phyloP scores from a whole-genome alignment of 2,113 vertebrate species.

The Camelus bactrianus region DNA sequence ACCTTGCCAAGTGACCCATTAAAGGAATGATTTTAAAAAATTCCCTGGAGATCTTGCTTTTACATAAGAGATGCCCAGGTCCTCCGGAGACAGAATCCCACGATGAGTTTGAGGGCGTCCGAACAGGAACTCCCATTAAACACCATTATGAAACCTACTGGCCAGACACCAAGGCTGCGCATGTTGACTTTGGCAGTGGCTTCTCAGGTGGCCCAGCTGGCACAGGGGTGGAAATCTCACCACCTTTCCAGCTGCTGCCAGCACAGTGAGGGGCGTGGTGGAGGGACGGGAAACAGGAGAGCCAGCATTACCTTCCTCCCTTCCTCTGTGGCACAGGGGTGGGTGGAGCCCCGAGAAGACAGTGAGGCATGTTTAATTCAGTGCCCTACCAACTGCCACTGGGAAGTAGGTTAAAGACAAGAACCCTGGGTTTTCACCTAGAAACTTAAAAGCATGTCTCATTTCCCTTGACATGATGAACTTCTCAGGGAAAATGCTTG shows the following conservation, averaged over 20 bases:
- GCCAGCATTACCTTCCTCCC: not conserved
- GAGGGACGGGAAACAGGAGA: not conserved
- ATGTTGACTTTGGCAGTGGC: slow-evolving; percentile 39
- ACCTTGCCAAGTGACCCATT: not conserved
- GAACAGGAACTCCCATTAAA: slow-evolving; percentile 46
- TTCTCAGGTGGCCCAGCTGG: slow-evolving; percentile 6
- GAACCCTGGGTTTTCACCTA: not conserved
- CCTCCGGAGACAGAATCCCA: not conserved
- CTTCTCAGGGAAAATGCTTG: not conserved
- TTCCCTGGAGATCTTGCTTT: slow-evolving; percentile 34
- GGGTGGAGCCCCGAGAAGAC: not conserved
- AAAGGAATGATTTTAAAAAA: not conserved
- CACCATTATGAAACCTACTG: not conserved
- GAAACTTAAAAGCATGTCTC: not conserved
- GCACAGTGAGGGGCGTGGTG: not conserved
- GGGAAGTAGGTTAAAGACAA: not conserved
- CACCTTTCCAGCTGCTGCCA: not conserved
- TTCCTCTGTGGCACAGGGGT: too few species aligned
- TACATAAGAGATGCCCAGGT: not conserved
- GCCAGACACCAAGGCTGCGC: slow-evolving; percentile 34
- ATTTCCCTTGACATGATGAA: not conserved
- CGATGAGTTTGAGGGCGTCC: not conserved
- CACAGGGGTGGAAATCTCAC: not conserved
- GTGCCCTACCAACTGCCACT: not conserved
- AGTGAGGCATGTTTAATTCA: not conserved